Base-by-base conservation (phyloP, 2,888 invertebrate species). In the Chromoteleia sp. region DNA sequence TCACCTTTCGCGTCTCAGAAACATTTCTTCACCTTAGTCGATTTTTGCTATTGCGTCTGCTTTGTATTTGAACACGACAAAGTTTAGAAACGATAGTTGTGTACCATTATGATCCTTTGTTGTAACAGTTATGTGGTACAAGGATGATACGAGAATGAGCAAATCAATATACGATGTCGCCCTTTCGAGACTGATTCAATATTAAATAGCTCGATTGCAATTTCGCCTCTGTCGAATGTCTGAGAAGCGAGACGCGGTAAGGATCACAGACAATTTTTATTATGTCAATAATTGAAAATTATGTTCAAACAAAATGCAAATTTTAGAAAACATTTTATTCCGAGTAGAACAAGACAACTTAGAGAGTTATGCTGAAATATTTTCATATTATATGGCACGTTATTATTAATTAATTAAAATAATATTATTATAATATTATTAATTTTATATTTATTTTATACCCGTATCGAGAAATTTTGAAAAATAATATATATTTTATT, bases 11-110 rank as follows among this genome's bases (percentile, higher is more conserved):
- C 29, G 15, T 68, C 15, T 19, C 12, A 54, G 61, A 56, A 63
- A 70, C 54, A 70, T 75, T 74, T 81, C 52, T 74, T 43, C 54
- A 63, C 54, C 58, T 70, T 71, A 36, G 33, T 68, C 73, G 50
- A 74, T 73, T 78, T 63, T 65, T 61, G 39, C 30, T 61, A 30
- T 70, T 59, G 54, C 54, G 15, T 39, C 52, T 73, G 58, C 68
- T 81, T 77, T 74, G 45, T 77, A 45, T 63, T 63, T 43, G 48
- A 58, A 65, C 58, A 56, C 43, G 70, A 41, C 48, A 70, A 82
- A 81, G 65, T 79, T 76, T 65, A 48, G 41, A 73, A 77, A 74
- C 82, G 70, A 80, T 81, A 77, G 77, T 70, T 77, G 63, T 65
- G 67, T 78, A 61, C 45, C 33, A 59, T 78, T 82, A 71, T 75